Base-by-base conservation (phyloP, 1,140 invertebrate genomes). In the Drosophila kepulauana region DNA sequence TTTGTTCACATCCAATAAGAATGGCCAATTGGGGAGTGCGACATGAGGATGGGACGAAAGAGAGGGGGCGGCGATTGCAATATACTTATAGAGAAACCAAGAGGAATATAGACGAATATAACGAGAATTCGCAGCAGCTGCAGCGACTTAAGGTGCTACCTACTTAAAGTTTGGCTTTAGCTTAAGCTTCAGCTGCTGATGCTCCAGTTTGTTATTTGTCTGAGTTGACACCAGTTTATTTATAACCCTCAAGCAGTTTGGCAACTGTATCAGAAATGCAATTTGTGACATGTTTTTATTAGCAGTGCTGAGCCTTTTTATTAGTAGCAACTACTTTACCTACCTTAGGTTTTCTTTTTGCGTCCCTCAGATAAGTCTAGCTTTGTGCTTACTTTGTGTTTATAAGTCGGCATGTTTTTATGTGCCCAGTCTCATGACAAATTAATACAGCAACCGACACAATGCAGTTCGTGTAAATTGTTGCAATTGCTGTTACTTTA, bases 131-230 rank as follows among this genome's bases (percentile, higher is more conserved):
- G 64, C 64, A 74, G 62, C 71, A 82, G 82, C 76, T 75, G 73
- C 71, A 73, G 54, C 79, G 73, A 75, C 84, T 87, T 78, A 73
- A 80, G 84, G 84, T 87, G 84, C 63, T 48, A 84, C 66, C 84
- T 80, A 78, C 77, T 87, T 88, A 84, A 88, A 87, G 73, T 87
- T 77, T 74, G 70, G 77, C 77, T 79, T 76, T 79, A 64, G 82
- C 75, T 78, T 75, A 67, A 72, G 52, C 52, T 56, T 16, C 16
- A 35, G 33, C 30, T 35, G 11, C 70, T 58, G 58, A 64, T 62
- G 43, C 30, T 77, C 45, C 45, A 71, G n/a, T 52, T 13, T 43
- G 41, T 0, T 13, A 41, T 41, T 72, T 61, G 62, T 16, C 51
- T 8, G 16, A 38, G 28, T 49, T 52, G 79, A 59, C 74, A 86